Evolutionary conservation across 2,888 invertebrate species (phyloP).

Genomic region (Cantharis nigra): DNA sequence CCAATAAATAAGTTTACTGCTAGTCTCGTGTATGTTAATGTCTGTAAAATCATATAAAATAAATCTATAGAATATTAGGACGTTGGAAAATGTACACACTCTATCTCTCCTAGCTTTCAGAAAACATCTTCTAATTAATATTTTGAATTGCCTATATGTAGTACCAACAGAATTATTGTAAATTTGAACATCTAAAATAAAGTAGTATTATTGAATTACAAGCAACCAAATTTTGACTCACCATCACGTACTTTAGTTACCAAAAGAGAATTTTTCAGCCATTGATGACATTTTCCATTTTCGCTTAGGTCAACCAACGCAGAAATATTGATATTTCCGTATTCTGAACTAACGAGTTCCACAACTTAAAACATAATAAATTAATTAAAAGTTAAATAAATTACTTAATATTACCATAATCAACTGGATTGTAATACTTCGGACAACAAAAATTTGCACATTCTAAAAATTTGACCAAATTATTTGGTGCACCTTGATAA

Average conservation of each 20-base stretch:
- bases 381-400: not conserved
- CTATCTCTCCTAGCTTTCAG: constrained; percentile 75
- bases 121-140: constrained; percentile 72
- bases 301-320: constrained; percentile 68
- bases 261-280: constrained; percentile 65
- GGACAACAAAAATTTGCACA: constrained; percentile 81
- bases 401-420: constrained; percentile 70
- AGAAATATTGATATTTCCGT: constrained; percentile 78
- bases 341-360: constrained; percentile 89
- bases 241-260: constrained; percentile 30
- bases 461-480: constrained; percentile 77
- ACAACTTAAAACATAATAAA: constrained; percentile 68
- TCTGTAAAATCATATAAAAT: constrained; percentile 57
- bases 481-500: constrained; percentile 77
- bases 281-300: constrained; percentile 72
- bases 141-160: constrained; percentile 73
- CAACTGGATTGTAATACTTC: constrained; percentile 93
- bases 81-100: constrained; percentile 49
- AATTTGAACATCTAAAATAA: not conserved
- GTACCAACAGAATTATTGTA: constrained; percentile 41
- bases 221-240: not conserved
- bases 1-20: constrained; percentile 76
- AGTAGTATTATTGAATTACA: not conserved
- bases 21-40: constrained; percentile 76
- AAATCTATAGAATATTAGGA: too few relatives aligned